A percentile compares a stretch with the other conserved stretches of the same genome.
Evolutionary conservation across 92 coral and sea anemone genomes (phyloP).

Genomic region (Parazoanthus swiftii): DNA sequence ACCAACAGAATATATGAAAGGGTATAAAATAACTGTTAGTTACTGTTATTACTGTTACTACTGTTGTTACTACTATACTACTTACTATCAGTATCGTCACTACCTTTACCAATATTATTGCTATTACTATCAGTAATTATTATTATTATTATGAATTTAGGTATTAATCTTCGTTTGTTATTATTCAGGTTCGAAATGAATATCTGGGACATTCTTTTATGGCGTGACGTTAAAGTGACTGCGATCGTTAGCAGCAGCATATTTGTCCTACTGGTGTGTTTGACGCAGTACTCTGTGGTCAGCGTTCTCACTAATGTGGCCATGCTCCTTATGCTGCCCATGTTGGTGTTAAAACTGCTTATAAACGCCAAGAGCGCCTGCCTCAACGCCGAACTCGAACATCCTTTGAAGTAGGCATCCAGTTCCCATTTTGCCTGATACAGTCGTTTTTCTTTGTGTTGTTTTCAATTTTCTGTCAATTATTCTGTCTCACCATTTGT

Average conservation of each 20-base stretch:
- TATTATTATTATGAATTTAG: too few relatives aligned
- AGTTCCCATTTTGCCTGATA: not conserved
- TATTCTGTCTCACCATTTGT: not conserved
- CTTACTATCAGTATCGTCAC: too few relatives aligned
- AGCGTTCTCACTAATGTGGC: slow-evolving; percentile 84
- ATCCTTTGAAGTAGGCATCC: slow-evolving; percentile 80
- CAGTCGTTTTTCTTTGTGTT: not conserved
- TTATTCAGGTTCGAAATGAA: slow-evolving; percentile 39
- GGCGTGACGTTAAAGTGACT: slow-evolving; percentile 92
- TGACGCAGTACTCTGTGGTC: slow-evolving; percentile 94
- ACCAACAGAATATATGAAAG: too few relatives aligned
- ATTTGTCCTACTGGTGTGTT: slow-evolving; percentile 74
- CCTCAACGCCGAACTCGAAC: slow-evolving; percentile 82
- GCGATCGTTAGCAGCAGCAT: slow-evolving; percentile 80
- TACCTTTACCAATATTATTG: too few relatives aligned
- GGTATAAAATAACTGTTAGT: too few relatives aligned
- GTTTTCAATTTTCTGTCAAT: not conserved
- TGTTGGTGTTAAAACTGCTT: slow-evolving; percentile 82
- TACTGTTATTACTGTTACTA: too few relatives aligned
- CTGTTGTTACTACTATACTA: too few relatives aligned
- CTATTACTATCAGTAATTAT: too few relatives aligned
- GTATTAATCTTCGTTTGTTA: not conserved
- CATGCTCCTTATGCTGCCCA: slow-evolving; percentile 85
- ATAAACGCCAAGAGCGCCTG: slow-evolving; percentile 84
- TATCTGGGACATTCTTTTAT: slow-evolving; percentile 75